These are phyloP conservation scores for Helicorthomorpha holstii DNA, from an alignment of 1,140 invertebrate genomes.

Conservation along the genomic window DNA sequence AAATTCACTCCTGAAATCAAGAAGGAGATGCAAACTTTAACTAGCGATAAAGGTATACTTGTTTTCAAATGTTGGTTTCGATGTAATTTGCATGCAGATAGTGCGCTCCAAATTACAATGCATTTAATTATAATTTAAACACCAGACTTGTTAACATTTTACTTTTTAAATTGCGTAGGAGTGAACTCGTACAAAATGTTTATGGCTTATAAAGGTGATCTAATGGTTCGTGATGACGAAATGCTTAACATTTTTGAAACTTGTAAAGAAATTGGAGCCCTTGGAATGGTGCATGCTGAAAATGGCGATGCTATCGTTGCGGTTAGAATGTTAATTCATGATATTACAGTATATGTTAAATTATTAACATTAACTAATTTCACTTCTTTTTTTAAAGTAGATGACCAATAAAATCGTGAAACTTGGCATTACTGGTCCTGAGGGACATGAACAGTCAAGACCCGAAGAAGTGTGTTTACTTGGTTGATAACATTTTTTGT, in stretches of 20 bases:
- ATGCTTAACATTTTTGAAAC: slow-evolving; percentile 66
- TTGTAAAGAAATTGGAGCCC: slow-evolving; percentile 46
- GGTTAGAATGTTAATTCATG: too few species aligned
- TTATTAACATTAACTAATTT: too few species aligned
- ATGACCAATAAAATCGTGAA: neutral
- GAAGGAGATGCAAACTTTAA: slow-evolving; percentile 21
- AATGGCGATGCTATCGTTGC: slow-evolving; percentile 52
- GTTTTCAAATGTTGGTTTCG: too few species aligned
- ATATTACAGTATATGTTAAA: too few species aligned
- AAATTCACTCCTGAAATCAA: slow-evolving; percentile 60
- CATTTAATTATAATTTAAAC: too few species aligned
- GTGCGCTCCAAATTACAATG: too few species aligned
- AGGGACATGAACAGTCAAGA: slow-evolving; percentile 88
- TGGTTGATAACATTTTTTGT: too few species aligned
- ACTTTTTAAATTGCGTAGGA: too few species aligned
- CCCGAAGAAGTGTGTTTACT: slow-evolving; percentile 94
- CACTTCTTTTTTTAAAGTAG: neutral
- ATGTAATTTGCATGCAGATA: too few species aligned
- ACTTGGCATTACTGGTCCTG: slow-evolving; percentile 54
- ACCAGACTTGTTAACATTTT: too few species aligned
- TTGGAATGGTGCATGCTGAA: slow-evolving; percentile 85
- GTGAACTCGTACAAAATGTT: slow-evolving; percentile 98
- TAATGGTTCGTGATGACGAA: slow-evolving; percentile 81
- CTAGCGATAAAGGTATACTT: neutral
- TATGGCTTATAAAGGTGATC: slow-evolving; percentile 85